Evolutionary conservation across 2,797 vertebrate species (phyloP).

Genomic region (Dipus sagitta): DNA sequence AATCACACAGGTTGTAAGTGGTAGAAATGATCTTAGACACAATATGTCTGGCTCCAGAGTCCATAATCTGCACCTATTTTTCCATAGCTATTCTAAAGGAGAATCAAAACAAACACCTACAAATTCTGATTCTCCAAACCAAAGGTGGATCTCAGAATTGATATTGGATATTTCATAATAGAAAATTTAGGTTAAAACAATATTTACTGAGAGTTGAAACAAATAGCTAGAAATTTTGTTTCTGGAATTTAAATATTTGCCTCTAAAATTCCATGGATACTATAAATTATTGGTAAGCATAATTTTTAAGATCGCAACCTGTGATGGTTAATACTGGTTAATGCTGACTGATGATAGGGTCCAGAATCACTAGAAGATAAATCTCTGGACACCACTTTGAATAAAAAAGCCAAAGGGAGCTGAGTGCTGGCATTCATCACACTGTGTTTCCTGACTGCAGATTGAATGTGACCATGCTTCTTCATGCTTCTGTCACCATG

Average conservation of each 20-base stretch:
- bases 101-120: not conserved
- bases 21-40: not conserved
- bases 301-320: conserved; percentile 12
- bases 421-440: too few species aligned
- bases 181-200: not conserved
- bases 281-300: not conserved
- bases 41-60: not conserved
- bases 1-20: not conserved
- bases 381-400: too few species aligned
- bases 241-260: conserved; percentile 43
- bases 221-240: not conserved
- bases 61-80: too few species aligned
- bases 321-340: not conserved
- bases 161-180: not conserved
- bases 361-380: too few species aligned
- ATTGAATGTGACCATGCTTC: too few species aligned
- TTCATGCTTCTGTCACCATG: too few species aligned
- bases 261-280: conserved; percentile 28
- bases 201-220: conserved; percentile 23
- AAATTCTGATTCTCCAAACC: not conserved
- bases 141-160: not conserved
- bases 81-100: not conserved
- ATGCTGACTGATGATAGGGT: too few species aligned
- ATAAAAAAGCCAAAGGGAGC: too few species aligned
- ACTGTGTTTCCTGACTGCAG: too few species aligned